phyloP scores from a whole-genome alignment of 2,113 vertebrate species.

The Lepisosteus oculatus region DNA sequence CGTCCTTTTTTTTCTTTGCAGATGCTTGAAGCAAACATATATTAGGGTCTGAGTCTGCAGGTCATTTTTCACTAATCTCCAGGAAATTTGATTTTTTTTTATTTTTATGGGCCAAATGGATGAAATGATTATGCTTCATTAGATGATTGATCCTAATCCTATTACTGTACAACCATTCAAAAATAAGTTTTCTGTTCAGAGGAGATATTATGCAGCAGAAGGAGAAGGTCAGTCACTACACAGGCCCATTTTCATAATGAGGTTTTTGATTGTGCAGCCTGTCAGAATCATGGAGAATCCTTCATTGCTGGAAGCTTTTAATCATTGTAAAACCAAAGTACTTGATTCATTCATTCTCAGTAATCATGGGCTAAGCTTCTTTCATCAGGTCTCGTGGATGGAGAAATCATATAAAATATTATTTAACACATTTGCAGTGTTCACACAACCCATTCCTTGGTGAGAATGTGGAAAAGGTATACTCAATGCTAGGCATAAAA shows the following conservation, averaged over 20 bases:
- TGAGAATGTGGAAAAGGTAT: background rate
- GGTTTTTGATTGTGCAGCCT: conserved; percentile 53
- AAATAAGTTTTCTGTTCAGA: conserved; percentile 27
- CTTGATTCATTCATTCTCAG: conserved; percentile 50
- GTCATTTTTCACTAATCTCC: conserved; percentile 32
- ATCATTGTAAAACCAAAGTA: conserved; percentile 53
- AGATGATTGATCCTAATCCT: conserved; percentile 68
- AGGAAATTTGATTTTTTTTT: conserved; percentile 57
- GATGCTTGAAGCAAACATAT: background rate
- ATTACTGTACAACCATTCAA: conserved; percentile 48
- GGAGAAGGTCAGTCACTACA: conserved; percentile 50
- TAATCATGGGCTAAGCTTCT: conserved; percentile 54
- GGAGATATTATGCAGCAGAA: conserved; percentile 31
- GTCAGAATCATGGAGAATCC: conserved; percentile 56
- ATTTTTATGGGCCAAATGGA: conserved; percentile 60
- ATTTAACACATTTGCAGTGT: conserved; percentile 46
- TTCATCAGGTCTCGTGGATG: conserved; percentile 28
- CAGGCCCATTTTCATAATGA: conserved; percentile 63
- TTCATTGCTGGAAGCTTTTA: conserved; percentile 56
- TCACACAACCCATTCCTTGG: conserved; percentile 36
- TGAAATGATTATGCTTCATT: conserved; percentile 61
- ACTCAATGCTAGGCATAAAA: no score
- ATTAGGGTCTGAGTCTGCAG: background rate
- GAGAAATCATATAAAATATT: conserved; percentile 55
- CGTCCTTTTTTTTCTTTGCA: no score